phyloP scores from a whole-genome alignment of 2,888 invertebrate genomes.

The Lissocephala sabroskyi region DNA sequence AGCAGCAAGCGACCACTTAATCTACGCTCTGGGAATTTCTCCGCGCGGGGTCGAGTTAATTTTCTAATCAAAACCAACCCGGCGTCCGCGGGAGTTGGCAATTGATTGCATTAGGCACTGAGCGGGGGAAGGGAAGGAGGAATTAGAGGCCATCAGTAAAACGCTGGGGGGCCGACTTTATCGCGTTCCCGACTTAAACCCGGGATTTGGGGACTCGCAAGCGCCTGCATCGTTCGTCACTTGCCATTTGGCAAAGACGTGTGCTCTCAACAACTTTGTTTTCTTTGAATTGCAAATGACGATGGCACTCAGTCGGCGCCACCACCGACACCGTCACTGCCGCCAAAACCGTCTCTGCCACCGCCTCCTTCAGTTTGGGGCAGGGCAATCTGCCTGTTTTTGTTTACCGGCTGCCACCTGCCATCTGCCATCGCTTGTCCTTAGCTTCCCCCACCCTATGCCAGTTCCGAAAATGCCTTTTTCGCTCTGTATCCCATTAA shows the following conservation, averaged over 20 bases:
- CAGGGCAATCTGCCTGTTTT: too few relatives aligned
- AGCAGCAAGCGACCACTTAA: slow-evolving; percentile 44
- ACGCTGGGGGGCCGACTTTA: too few relatives aligned
- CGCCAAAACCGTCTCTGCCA: background rate
- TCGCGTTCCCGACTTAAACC: too few relatives aligned
- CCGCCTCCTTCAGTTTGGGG: slow-evolving; percentile 12
- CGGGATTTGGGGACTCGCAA: background rate
- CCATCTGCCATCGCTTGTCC: too few relatives aligned
- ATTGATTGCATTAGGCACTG: slow-evolving; percentile 55
- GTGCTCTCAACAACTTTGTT: slow-evolving; percentile 39
- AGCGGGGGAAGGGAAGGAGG: slow-evolving; percentile 30
- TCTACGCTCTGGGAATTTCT: slow-evolving; percentile 7
- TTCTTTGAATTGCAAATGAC: slow-evolving; percentile 57
- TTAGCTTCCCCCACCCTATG: too few relatives aligned
- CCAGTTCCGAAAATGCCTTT: too few relatives aligned
- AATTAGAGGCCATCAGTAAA: slow-evolving; percentile 17
- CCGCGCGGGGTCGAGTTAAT: slow-evolving; percentile 33
- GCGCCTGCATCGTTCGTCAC: background rate
- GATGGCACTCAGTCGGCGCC: slow-evolving; percentile 29
- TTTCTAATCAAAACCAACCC: slow-evolving; percentile 41
- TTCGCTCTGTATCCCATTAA: too few relatives aligned
- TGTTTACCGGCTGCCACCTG: background rate
- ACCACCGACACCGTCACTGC: background rate
- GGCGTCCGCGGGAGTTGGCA: slow-evolving; percentile 16
- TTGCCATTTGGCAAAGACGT: slow-evolving; percentile 10